Base-by-base conservation (phyloP, 1,140 invertebrate species). In the Aphidius gifuensis region DNA sequence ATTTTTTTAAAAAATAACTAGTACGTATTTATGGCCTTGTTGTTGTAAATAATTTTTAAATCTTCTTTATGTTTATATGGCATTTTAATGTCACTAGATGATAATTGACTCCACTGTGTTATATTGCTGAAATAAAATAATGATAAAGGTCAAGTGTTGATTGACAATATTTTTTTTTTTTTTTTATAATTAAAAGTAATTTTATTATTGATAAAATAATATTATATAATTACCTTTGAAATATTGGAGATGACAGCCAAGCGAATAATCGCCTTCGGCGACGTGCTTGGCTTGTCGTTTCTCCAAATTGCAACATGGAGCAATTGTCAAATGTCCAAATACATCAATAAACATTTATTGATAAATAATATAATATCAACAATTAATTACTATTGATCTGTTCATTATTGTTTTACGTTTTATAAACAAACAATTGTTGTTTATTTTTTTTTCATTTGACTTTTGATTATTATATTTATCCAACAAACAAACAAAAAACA, bases 1-100 rank as follows among this genome's bases (percentile, higher is more conserved):
- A 44, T 7, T 65, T 64, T 68, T 73, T 73, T 67, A 60, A 74
- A 54, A 38, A 32, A 65, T 63, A 53, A 54, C 61, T 64, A 60
- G 62, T 69, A 49, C 50, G 58, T 42, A 69, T 60, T 62, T 61
- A 54, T 62, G 58, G 60, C 5, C 9, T 8, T 23, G 44, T 9
- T 58, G 54, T 60, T 54, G 42, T 44, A 49, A 48, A 48, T 60
- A 45, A 39, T 38, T 45, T 39, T 55, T 1, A 5, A 61, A 38
- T 11, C 32, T 45, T 38, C 39, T 61, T n/a, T 59, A 50, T 56
- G n/a, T 48, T 46, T 55, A 55, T 49, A 61, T 64, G 11, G 46
- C 58, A 51, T 55, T 60, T 60, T 16, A 42, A 56, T 64, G 51
- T 55, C 42, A 50, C 58, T 64, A 60, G 62, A 57, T 48, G 47